Conservation (phyloP, 53 echinoderm and acorn worm genomes). For the Pentamera pediparva region DNA sequence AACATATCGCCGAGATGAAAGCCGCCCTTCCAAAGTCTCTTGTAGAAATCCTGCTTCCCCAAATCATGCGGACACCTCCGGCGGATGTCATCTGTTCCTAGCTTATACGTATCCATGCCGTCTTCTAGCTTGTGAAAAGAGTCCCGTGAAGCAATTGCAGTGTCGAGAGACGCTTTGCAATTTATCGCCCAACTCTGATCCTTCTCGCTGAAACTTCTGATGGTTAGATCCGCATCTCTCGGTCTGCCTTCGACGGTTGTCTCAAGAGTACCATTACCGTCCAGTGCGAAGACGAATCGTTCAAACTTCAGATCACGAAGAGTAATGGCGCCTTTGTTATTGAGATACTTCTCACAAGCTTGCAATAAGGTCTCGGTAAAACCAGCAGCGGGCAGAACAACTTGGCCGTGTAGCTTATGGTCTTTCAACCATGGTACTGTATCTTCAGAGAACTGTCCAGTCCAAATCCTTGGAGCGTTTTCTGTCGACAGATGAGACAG, state of each 20-base stretch:
- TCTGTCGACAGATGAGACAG: conserved; percentile 72
- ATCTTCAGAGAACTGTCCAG: conserved; percentile 45
- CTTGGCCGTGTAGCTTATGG: conserved; percentile 84
- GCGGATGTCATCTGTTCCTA: conserved; percentile 80
- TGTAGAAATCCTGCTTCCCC: conserved; percentile 80
- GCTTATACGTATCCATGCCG: conserved; percentile 63
- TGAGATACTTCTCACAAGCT: conserved; percentile 54
- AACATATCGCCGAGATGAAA: conserved; percentile 90
- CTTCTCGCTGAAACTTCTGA: conserved; percentile 68
- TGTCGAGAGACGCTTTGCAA: conserved; percentile 72
- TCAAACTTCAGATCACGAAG: conserved; percentile 83
- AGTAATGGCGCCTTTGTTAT: conserved; percentile 47
- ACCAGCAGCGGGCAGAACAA: conserved; percentile 89
- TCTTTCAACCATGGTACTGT: conserved; percentile 89
- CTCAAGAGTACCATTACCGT: conserved; percentile 66
- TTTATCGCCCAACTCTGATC: conserved; percentile 74
- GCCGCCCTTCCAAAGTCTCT: conserved; percentile 75
- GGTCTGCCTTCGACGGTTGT: conserved; percentile 60
- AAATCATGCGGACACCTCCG: conserved; percentile 83
- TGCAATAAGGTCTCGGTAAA: conserved; percentile 77
- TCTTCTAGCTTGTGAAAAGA: conserved; percentile 69
- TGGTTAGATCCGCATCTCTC: conserved; percentile 72
- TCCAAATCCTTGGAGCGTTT: conserved; percentile 72
- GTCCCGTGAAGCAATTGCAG: conserved; percentile 51
- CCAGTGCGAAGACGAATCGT: conserved; percentile 77